Conservation (phyloP, 1,140 invertebrate genomes). For the Samia ricini region DNA sequence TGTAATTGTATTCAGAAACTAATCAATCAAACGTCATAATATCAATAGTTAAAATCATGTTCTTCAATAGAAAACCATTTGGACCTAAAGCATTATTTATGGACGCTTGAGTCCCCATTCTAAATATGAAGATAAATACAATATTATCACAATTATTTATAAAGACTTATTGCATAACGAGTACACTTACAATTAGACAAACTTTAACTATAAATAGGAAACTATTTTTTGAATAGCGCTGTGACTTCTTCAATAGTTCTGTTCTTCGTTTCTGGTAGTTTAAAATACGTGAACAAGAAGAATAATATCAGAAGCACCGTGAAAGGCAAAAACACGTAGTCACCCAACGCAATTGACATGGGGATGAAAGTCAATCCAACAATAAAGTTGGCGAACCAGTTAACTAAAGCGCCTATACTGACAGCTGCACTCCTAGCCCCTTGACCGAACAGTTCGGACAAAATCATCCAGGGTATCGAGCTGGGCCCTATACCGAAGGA, state of each 20-base stretch:
- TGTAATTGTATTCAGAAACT: not conserved
- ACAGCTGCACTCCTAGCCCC: slow-evolving; percentile 95
- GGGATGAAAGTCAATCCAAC: slow-evolving; percentile 93
- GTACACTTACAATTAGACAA: slow-evolving; percentile 48
- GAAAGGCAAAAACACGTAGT: slow-evolving; percentile 97
- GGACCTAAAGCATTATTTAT: not conserved
- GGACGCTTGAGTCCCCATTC: not conserved
- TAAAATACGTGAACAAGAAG: slow-evolving; percentile 97
- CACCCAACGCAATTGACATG: slow-evolving; percentile 88
- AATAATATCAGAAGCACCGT: slow-evolving; percentile 94
- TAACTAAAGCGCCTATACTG: slow-evolving; percentile 95
- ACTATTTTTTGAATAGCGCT: slow-evolving; percentile 83
- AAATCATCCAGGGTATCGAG: slow-evolving; percentile 98
- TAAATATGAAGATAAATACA: not conserved
- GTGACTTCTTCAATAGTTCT: slow-evolving; percentile 98
- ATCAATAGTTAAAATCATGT: not conserved
- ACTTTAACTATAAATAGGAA: slow-evolving; percentile 19
- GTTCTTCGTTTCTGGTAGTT: slow-evolving; percentile 98
- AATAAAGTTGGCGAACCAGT: slow-evolving; percentile 97
- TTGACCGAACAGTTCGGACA: slow-evolving; percentile 96
- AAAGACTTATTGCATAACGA: slow-evolving; percentile 21
- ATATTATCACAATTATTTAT: not conserved
- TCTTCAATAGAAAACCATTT: not conserved
- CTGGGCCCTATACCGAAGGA: slow-evolving; percentile 96
- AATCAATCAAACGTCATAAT: not conserved